Evolutionary conservation across 2,888 invertebrate species (phyloP), one percentile per base, ranked within the genome.

Genomic region (Anoncus sp.): DNA sequence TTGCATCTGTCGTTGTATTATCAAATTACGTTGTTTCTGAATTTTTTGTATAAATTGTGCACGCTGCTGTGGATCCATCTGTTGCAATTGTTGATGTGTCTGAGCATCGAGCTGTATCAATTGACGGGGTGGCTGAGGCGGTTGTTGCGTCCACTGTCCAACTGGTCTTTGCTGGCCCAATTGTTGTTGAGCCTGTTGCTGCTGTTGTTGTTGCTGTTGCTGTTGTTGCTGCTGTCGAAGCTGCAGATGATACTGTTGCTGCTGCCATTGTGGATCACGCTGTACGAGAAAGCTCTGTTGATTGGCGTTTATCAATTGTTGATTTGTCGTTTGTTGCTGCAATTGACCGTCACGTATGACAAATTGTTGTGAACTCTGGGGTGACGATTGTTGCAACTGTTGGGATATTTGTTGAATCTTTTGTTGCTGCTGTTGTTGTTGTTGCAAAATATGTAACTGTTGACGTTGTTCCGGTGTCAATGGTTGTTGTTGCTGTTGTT

Each of bases 71-170:
- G 96, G 96, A 85, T 96, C 96, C 94, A 96, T 93, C 85, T 96
- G 96, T 87, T 97, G 96, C 55, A 97, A 91, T 84, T 96, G 96
- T 12, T 96, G 96, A 87, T 97, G 96, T 0, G 96, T 96, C 84
- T 96, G 96, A 0, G 96, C 96, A 84, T 97, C 97, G 83, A 97
- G 90, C 83, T 97, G 97, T 76, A 97, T 97, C 73, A 96, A 92
- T 86, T 96, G 96, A 1, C 93, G 92, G 22, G 93, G 91, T 49
- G 92, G 92, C 84, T 93, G 94, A 3, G 94, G 90, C 10, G 93
- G 92, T 81, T 94, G 94, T 81, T 94, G 94, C 80, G 86, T 69
- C 91, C 91, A 91, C 40, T 90, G 91, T 2, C 88, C 88, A 5
- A 87, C 87, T 0, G 90, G 87, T 63, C 90, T 85, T 59, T 87